Evolutionary conservation across 2,888 invertebrate genomes (phyloP).

Genomic region (Prenolepis imparis): DNA sequence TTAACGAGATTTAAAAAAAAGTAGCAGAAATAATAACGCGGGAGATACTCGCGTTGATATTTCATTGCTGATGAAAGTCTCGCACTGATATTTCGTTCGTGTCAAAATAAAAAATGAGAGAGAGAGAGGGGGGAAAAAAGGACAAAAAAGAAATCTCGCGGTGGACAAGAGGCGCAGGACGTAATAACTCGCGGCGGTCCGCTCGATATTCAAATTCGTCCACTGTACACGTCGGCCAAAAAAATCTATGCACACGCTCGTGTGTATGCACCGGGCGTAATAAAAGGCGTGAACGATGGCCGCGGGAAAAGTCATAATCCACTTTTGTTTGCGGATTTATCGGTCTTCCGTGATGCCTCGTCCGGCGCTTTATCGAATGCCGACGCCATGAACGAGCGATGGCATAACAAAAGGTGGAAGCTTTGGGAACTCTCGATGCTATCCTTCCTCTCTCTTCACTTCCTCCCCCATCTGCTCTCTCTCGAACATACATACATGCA

Average conservation of each 20-base stretch:
- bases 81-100: conserved; percentile 28
- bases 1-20: not conserved
- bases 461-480: conserved; percentile 19
- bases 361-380: conserved; percentile 55
- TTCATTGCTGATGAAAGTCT: conserved; percentile 5
- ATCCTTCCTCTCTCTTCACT: conserved; percentile 1
- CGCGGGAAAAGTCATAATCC: conserved; percentile 68
- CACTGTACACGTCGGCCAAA: conserved; percentile 48
- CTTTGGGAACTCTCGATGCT: conserved; percentile 45
- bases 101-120: conserved; percentile 55
- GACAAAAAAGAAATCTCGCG: conserved; percentile 24
- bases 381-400: conserved; percentile 51
- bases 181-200: conserved; percentile 66
- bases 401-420: conserved; percentile 50
- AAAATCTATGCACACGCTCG: conserved; percentile 47
- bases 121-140: conserved; percentile 13
- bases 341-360: conserved; percentile 60
- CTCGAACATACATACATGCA: not conserved
- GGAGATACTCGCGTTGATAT: conserved; percentile 23
- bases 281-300: conserved; percentile 70
- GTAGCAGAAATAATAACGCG: conserved; percentile 3
- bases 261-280: conserved; percentile 40
- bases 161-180: conserved; percentile 37
- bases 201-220: conserved; percentile 72
- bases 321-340: conserved; percentile 74